Evolutionary conservation across 1,140 invertebrate genomes (phyloP), one percentile per base, ranked within the genome.

Genomic region (Gryllus bimaculatus): DNA sequence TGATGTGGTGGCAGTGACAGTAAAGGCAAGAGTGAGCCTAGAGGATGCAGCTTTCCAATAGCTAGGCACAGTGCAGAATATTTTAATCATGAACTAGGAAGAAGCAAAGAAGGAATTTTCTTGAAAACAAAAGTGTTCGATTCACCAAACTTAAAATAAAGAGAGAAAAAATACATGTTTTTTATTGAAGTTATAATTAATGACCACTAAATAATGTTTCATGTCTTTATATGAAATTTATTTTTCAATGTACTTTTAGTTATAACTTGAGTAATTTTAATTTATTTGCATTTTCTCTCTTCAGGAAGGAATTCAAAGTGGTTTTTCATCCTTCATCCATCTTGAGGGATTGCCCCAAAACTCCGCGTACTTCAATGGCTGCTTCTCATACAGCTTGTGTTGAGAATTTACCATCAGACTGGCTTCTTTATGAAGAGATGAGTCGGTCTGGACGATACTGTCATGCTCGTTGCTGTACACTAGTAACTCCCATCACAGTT

Each of bases 381-480:
- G 83, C 86, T 80, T 82, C 85, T 7, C 85, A 87, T 79, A 83
- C 84, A 7, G 83, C 84, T 76, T 85, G 88, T 15, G 86, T 89
- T 10, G 84, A 86, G 75, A 83, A 83, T 74, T 85, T 96, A 39
- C 92, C 91, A 0, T 90, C 92, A 10, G 93, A 95, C 83, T 97
- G 95, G 94, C 86, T 96, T 21, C 87, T 96, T 48, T 96, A 93
- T 84, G 94, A 95, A 83, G 94, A 96, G 85, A 92, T 96, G 85
- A 92, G 90, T 18, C 89, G 91, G 48, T 87, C 88, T 10, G 91
- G 89, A 18, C 86, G 87, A 76, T 88, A 90, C 73, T 91, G 91
- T 81, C 90, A 91, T 80, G 91, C 94, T 2, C 89, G 90, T 78
- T 92, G 91, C 81, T 93, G 92, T 78, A 95, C 95, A 15, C 82